Conservation (phyloP, 2,797 vertebrate species). For the Falco rusticolus region DNA sequence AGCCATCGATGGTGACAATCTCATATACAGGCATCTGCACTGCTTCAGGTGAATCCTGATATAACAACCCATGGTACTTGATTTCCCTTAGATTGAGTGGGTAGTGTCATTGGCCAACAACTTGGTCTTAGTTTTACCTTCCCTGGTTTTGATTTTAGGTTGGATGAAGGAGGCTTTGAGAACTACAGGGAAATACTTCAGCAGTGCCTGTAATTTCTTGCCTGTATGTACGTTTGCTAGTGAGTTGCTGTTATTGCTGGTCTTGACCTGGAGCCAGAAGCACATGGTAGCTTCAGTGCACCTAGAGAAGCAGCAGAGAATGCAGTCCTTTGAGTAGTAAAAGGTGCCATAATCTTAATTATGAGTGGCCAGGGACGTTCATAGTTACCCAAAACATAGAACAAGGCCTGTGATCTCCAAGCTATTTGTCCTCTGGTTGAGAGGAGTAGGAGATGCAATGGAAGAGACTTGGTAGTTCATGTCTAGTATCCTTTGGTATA, state of each 20-base stretch:
- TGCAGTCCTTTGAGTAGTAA: background rate
- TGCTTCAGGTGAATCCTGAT: background rate
- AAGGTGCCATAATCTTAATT: background rate
- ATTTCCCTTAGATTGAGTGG: background rate
- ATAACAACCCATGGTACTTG: background rate
- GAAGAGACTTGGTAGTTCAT: background rate
- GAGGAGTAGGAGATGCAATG: background rate
- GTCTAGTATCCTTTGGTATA: background rate
- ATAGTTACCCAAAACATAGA: background rate
- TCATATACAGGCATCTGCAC: background rate
- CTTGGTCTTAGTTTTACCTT: background rate
- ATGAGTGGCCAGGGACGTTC: background rate
- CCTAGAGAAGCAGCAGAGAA: background rate
- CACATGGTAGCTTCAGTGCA: background rate
- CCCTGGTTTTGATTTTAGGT: background rate
- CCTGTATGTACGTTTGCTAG: slow-evolving; percentile 12
- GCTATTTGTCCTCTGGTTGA: background rate
- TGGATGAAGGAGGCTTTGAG: slow-evolving; percentile 27
- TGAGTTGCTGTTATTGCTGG: background rate
- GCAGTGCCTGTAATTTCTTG: background rate
- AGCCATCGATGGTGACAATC: background rate
- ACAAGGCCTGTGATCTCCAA: background rate
- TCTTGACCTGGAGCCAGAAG: no score
- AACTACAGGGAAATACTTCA: slow-evolving; percentile 21
- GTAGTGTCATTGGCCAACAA: background rate